Conservation (phyloP, 2,113 vertebrate genomes). For the Syngnathus scovelli region DNA sequence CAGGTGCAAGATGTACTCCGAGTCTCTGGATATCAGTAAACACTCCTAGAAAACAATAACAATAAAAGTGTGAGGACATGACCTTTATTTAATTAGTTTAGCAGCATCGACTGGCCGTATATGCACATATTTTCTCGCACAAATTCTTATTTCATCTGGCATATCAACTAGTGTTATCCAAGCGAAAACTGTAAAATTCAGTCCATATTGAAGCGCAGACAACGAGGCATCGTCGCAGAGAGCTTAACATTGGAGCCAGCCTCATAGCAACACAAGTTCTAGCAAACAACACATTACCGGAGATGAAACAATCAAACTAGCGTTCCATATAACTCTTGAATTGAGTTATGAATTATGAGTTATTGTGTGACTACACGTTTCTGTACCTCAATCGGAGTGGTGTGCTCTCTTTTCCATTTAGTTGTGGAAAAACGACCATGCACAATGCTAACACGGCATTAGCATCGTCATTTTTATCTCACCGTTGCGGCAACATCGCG, state of each 20-base stretch:
- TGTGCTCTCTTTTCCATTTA: conserved; percentile 8
- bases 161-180: neutral
- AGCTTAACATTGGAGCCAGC: neutral
- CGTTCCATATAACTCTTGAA: neutral
- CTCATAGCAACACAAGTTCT: neutral
- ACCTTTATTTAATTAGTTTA: neutral
- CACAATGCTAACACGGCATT: conserved; percentile 20
- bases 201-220: neutral
- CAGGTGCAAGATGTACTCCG: neutral
- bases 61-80: neutral
- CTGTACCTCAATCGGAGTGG: conserved; percentile 22
- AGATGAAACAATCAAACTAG: neutral
- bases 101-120: neutral
- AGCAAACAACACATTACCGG: conserved; percentile 26
- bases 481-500: conserved; percentile 17
- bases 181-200: neutral
- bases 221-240: neutral
- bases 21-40: conserved; percentile 7
- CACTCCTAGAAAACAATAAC: neutral
- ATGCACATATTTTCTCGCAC: neutral
- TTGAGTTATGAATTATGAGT: neutral
- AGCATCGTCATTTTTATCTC: conserved; percentile 16
- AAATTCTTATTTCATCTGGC: neutral
- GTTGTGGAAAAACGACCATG: neutral
- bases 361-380: neutral